Conservation (phyloP, 2,113 vertebrate species). For the Vireo altiloquus region DNA sequence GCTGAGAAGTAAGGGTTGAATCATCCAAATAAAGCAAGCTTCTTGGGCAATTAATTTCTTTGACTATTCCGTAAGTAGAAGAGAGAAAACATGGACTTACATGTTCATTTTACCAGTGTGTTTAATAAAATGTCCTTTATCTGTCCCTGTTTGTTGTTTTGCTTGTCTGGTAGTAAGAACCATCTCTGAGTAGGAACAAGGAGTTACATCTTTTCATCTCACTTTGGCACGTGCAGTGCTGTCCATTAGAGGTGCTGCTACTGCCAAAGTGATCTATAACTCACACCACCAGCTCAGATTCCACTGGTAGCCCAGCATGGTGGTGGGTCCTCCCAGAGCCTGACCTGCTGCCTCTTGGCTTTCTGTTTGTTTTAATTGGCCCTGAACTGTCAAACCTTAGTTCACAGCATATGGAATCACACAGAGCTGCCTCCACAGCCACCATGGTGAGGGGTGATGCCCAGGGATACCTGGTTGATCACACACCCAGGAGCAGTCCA, state of each 20-base stretch:
- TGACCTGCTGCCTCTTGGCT: not conserved
- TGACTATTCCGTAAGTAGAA: not conserved
- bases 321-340: not conserved
- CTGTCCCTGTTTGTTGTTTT: not conserved
- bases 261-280: not conserved
- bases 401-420: not conserved
- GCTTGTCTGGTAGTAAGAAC: not conserved
- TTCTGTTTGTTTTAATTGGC: not conserved
- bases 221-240: not conserved
- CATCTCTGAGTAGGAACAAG: not conserved
- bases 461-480: not conserved
- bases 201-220: not conserved
- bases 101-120: not conserved
- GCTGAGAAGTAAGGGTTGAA: not conserved
- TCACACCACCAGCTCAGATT: rapidly evolving
- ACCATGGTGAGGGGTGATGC: not conserved
- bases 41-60: not conserved
- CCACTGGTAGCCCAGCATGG: not conserved
- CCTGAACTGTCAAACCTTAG: rapidly evolving
- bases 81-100: not conserved
- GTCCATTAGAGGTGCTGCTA: not conserved
- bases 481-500: not conserved
- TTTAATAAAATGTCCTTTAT: not conserved
- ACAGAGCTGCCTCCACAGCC: not conserved
- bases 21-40: not conserved